These are phyloP conservation scores for Ganaspis brasiliensis DNA, from an alignment of 2,888 invertebrate genomes.

Conservation along the genomic window DNA sequence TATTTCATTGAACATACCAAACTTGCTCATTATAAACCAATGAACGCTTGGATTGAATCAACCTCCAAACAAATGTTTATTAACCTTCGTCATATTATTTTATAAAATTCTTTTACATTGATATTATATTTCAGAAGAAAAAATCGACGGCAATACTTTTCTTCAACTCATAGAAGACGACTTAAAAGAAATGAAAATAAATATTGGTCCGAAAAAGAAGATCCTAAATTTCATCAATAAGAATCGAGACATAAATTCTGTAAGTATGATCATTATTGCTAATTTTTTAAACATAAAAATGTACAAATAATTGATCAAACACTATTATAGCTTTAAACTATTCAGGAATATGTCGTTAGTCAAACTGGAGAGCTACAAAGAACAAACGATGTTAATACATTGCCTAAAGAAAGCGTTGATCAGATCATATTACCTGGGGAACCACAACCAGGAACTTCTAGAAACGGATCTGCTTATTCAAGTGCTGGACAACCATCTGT, in stretches of 20 bases:
- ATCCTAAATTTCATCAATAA: constrained; percentile 33
- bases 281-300: not conserved
- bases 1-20: not conserved
- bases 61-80: not conserved
- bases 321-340: not conserved
- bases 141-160: constrained; percentile 27
- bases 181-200: constrained; percentile 33
- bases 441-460: not conserved
- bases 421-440: not conserved
- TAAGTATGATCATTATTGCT: constrained; percentile 3
- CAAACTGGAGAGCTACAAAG: not conserved
- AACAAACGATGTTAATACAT: not conserved
- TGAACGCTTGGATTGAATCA: not conserved
- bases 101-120: not conserved
- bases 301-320: not conserved
- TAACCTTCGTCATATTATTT: constrained; percentile 1
- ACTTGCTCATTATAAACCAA: constrained; percentile 11
- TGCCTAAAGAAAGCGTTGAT: not conserved
- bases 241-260: not conserved
- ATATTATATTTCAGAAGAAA: constrained; percentile 10
- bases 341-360: not conserved
- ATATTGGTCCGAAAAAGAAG: constrained; percentile 39
- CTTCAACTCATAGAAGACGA: constrained; percentile 35
- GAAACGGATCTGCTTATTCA: not conserved
- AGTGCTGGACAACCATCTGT: not conserved